Evolutionary conservation across 2,797 vertebrate species (phyloP).

Genomic region (Pangasius macronema): DNA sequence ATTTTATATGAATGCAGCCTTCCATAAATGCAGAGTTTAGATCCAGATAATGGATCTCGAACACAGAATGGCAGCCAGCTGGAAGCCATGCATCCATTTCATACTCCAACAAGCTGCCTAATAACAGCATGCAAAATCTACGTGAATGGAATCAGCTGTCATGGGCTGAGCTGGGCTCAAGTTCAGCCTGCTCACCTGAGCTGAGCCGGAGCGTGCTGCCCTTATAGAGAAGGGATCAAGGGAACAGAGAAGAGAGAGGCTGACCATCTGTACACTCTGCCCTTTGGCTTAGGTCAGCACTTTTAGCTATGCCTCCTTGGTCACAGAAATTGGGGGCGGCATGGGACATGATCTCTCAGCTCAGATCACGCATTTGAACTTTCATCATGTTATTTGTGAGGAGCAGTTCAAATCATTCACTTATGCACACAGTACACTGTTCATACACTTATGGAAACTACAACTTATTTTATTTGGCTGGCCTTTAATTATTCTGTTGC

Average conservation of each 20-base stretch:
- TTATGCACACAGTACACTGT: not conserved
- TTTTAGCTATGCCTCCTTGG: slow-evolving; percentile 33
- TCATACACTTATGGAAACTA: slow-evolving; percentile 36
- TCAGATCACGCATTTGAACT: not conserved
- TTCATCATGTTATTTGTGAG: not conserved
- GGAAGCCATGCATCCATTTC: slow-evolving; percentile 67
- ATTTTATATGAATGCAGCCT: slow-evolving; percentile 54
- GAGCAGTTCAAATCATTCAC: not conserved
- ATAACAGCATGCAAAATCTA: slow-evolving; percentile 72
- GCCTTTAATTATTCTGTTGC: slow-evolving; percentile 39
- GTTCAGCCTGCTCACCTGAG: slow-evolving; percentile 66
- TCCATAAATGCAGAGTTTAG: slow-evolving; percentile 64
- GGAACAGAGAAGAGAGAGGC: slow-evolving; percentile 33
- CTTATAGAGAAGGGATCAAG: slow-evolving; percentile 18
- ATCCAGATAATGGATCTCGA: slow-evolving; percentile 66
- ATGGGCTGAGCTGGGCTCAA: slow-evolving; percentile 54
- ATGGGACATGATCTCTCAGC: not conserved
- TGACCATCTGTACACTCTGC: slow-evolving; percentile 46
- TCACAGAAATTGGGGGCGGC: not conserved
- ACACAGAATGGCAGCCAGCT: slow-evolving; percentile 66
- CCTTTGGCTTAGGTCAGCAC: slow-evolving; percentile 39
- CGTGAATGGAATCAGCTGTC: slow-evolving; percentile 62
- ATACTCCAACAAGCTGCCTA: slow-evolving; percentile 63
- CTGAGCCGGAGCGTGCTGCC: slow-evolving; percentile 30
- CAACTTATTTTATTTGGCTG: slow-evolving; percentile 25